Conservation (phyloP, 2,797 vertebrate genomes). For the Apodemus agrarius region DNA sequence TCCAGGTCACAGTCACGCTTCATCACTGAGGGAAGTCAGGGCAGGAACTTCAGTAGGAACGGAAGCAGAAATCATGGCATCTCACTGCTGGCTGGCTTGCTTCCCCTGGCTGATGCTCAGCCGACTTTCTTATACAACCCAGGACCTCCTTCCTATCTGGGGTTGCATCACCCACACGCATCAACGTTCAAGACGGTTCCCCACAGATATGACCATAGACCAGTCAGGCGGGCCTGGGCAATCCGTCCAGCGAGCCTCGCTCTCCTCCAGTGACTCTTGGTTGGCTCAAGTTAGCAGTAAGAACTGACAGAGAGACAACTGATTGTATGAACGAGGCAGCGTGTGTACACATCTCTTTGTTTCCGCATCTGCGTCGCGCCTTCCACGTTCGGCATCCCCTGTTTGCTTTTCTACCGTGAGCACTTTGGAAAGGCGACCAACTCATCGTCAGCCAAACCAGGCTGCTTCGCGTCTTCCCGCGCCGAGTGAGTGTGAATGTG, state of each 20-base stretch:
- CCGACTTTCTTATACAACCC: background rate
- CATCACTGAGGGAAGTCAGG: background rate
- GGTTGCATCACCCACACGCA: background rate
- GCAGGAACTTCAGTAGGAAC: background rate
- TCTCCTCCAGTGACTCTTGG: background rate
- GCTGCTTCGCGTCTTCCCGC: background rate
- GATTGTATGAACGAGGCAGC: background rate
- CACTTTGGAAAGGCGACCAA: background rate
- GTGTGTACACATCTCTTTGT: background rate
- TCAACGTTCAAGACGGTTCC: background rate
- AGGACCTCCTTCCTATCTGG: background rate
- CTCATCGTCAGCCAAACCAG: background rate
- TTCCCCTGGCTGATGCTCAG: background rate
- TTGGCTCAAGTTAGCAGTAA: too few relatives aligned
- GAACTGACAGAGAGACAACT: background rate
- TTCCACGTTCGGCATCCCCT: background rate
- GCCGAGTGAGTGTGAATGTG: background rate
- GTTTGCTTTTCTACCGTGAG: background rate
- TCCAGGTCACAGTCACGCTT: too few relatives aligned
- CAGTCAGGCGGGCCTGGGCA: background rate
- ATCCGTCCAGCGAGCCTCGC: background rate
- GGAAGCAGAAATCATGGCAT: background rate
- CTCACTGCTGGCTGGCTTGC: too few relatives aligned
- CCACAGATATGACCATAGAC: background rate
- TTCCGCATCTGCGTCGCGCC: background rate